Conservation (phyloP, 2,888 invertebrate species). For the Tortricodes alternella region DNA sequence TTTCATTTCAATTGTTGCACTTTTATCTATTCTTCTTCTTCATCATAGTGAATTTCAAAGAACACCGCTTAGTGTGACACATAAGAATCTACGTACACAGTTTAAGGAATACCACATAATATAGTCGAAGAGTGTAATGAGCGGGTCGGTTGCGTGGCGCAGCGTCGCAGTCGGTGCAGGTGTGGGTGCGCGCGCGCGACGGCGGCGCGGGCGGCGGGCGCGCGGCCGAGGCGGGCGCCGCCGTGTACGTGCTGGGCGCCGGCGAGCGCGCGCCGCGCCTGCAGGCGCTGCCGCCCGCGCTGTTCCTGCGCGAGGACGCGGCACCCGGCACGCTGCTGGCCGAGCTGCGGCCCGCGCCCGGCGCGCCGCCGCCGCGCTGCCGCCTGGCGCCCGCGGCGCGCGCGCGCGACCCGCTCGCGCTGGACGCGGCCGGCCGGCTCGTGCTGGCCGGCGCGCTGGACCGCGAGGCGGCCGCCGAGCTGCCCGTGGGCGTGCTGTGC, state of each 20-base stretch:
- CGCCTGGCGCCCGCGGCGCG: constrained; percentile 62
- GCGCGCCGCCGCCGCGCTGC: constrained; percentile 36
- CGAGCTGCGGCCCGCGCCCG: constrained; percentile 29
- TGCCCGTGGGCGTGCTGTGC: constrained; percentile 84
- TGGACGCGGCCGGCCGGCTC: constrained; percentile 89
- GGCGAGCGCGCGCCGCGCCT: constrained; percentile 88
- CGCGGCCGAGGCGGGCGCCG: constrained; percentile 91
- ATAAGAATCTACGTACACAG: too few species aligned
- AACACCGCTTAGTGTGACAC: too few species aligned
- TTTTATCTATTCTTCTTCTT: too few species aligned
- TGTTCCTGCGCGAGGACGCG: constrained; percentile 90
- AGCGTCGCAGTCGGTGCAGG: constrained; percentile 91
- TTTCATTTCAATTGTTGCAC: too few species aligned
- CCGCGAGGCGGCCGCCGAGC: constrained; percentile 87
- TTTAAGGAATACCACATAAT: too few species aligned
- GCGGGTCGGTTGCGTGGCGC: constrained; percentile 32
- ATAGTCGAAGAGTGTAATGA: too few species aligned
- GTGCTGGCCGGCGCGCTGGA: constrained; percentile 88
- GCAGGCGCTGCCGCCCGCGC: constrained; percentile 87
- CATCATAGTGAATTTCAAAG: too few species aligned
- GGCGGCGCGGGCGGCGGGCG: constrained; percentile 91
- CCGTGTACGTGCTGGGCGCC: constrained; percentile 88
- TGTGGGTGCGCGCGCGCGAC: constrained; percentile 95
- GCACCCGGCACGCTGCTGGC: constrained; percentile 70
- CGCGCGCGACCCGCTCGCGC: constrained; percentile 85